phyloP scores from a whole-genome alignment of 2,113 vertebrate species.

The Megaceryle torquata region DNA sequence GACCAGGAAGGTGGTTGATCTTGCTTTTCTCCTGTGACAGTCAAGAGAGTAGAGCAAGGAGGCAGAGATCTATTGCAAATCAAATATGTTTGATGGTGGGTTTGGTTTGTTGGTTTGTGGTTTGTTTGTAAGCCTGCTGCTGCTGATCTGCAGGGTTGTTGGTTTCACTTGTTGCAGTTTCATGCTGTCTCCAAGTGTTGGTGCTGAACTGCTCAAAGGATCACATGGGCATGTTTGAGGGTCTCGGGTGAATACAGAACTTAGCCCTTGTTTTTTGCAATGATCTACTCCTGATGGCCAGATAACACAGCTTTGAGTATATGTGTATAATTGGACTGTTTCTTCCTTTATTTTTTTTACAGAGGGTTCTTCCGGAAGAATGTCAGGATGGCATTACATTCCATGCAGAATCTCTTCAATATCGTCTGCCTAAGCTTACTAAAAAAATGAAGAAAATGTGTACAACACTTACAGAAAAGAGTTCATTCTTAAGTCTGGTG shows the following conservation, averaged over 20 bases:
- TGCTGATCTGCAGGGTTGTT: neutral
- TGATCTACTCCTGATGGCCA: neutral
- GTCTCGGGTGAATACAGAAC: neutral
- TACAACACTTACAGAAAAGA: constrained; percentile 77
- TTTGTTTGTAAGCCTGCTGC: neutral
- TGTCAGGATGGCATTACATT: neutral
- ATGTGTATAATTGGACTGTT: neutral
- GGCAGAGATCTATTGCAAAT: neutral
- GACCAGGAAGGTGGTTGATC: neutral
- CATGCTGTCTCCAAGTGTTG: neutral
- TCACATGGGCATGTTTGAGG: rapidly evolving
- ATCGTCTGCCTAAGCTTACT: constrained; percentile 82
- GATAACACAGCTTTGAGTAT: neutral
- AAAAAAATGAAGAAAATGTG: constrained; percentile 91
- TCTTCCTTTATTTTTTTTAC: neutral
- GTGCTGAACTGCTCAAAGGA: neutral
- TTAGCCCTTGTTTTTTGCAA: neutral
- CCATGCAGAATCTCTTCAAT: constrained; percentile 73
- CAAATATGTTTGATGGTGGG: neutral
- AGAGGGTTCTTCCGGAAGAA: constrained; percentile 30
- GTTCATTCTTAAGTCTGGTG: constrained; percentile 77
- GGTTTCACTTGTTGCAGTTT: neutral
- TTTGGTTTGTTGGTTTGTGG: neutral
- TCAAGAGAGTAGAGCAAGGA: neutral
- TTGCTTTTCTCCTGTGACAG: neutral